phyloP scores from a whole-genome alignment of 2,797 vertebrate species.

The Tiaroga cobitis region DNA sequence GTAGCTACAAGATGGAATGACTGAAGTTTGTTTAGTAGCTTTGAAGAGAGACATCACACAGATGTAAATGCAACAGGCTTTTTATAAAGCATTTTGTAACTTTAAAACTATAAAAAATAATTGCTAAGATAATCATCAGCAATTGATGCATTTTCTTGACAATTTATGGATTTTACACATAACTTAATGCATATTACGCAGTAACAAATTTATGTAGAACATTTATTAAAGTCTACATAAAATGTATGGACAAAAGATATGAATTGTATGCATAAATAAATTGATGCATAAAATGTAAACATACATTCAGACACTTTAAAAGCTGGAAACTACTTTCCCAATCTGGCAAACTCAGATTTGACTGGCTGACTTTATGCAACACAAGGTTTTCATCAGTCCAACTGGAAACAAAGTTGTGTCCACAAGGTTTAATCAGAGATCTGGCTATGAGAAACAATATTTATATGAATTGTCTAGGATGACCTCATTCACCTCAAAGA shows the following conservation, averaged over 20 bases:
- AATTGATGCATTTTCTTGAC: background rate
- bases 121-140: no score
- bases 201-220: background rate
- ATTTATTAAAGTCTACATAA: background rate
- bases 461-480: background rate
- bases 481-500: conserved; percentile 7
- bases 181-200: background rate
- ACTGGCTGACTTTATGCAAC: background rate
- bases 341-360: background rate
- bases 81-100: background rate
- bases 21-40: background rate
- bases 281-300: no score
- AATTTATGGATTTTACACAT: background rate
- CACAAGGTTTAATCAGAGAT: conserved; percentile 15
- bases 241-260: background rate
- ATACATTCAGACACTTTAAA: background rate
- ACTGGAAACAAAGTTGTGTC: conserved; percentile 4
- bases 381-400: conserved; percentile 7
- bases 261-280: background rate
- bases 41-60: background rate
- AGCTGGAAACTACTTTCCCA: conserved; percentile 8
- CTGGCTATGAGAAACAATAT: background rate
- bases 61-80: background rate
- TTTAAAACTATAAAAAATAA: background rate
- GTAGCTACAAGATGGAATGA: background rate